phyloP scores from a whole-genome alignment of 2,797 vertebrate genomes.

The Taeniopygia guttata region DNA sequence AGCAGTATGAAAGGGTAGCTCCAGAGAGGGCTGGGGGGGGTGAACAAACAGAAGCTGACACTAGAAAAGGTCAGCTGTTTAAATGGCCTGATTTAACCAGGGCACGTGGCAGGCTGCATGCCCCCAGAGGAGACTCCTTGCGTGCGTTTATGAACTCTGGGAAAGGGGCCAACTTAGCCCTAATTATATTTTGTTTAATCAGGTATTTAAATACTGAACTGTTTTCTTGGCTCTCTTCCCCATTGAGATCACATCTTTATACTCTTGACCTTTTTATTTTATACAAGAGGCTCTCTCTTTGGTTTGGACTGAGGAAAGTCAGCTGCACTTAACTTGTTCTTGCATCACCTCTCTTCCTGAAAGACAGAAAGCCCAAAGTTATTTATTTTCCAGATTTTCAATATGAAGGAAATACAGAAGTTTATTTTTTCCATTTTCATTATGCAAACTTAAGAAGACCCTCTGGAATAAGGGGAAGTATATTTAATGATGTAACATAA shows the following conservation, averaged over 20 bases:
- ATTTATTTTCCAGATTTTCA: not conserved
- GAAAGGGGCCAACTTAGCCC: constrained; percentile 63
- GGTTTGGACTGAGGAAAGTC: not conserved
- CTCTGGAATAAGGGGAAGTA: not conserved
- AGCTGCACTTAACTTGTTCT: not conserved
- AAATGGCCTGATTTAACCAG: constrained; percentile 59
- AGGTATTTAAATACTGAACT: constrained; percentile 65
- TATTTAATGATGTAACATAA: not conserved
- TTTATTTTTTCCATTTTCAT: not conserved
- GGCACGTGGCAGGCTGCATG: constrained; percentile 1
- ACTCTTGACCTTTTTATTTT: constrained; percentile 55
- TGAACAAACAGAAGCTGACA: constrained; percentile 23
- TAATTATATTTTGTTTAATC: constrained; percentile 76
- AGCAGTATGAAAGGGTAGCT: constrained; percentile 39
- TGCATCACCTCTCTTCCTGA: not conserved
- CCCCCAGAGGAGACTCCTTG: constrained; percentile 37
- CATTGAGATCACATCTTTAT: constrained; percentile 2
- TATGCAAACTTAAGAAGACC: not conserved
- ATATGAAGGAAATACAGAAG: not conserved
- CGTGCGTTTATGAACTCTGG: constrained; percentile 72
- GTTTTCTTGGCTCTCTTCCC: constrained; percentile 41
- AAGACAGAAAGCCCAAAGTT: constrained; percentile 1
- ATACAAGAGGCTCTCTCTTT: not conserved
- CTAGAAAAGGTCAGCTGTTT: constrained; percentile 49
- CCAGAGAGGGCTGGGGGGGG: not conserved